Conservation (phyloP, 2,797 vertebrate species). For the Diplodus puntazzo region DNA sequence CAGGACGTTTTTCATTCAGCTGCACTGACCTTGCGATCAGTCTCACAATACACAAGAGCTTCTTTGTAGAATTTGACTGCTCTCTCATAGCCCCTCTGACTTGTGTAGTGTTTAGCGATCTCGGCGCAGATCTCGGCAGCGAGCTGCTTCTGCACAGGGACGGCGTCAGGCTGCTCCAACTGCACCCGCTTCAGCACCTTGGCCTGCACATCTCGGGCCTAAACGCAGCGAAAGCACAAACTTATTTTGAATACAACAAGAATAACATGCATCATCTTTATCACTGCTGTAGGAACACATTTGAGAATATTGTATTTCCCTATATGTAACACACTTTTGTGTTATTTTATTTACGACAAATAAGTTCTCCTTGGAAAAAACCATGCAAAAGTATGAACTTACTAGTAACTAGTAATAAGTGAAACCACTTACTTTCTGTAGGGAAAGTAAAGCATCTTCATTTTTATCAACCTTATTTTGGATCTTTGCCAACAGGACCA, state of each 20-base stretch:
- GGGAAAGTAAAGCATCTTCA: constrained; percentile 88
- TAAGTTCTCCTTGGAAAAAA: neutral
- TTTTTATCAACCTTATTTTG: constrained; percentile 92
- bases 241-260: neutral
- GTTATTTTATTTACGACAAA: accelerated
- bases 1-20: constrained; percentile 81
- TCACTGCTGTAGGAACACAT: neutral
- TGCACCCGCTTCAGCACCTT: constrained; percentile 95
- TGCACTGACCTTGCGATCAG: constrained; percentile 94
- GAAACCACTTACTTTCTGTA: constrained; percentile 88
- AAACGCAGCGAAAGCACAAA: constrained; percentile 6
- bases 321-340: neutral
- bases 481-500: constrained; percentile 93
- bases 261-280: neutral
- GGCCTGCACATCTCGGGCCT: constrained; percentile 96
- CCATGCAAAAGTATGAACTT: neutral
- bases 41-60: constrained; percentile 98
- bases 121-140: constrained; percentile 97
- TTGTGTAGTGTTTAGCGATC: constrained; percentile 95
- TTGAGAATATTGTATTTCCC: neutral
- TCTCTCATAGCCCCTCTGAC: constrained; percentile 94
- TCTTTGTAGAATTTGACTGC: constrained; percentile 99
- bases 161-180: constrained; percentile 93
- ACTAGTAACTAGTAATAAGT: no score
- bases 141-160: constrained; percentile 92